These are phyloP conservation scores for Phymorhynchus buccinoides DNA, from an alignment of 1,140 invertebrate species.

Conservation along the genomic window DNA sequence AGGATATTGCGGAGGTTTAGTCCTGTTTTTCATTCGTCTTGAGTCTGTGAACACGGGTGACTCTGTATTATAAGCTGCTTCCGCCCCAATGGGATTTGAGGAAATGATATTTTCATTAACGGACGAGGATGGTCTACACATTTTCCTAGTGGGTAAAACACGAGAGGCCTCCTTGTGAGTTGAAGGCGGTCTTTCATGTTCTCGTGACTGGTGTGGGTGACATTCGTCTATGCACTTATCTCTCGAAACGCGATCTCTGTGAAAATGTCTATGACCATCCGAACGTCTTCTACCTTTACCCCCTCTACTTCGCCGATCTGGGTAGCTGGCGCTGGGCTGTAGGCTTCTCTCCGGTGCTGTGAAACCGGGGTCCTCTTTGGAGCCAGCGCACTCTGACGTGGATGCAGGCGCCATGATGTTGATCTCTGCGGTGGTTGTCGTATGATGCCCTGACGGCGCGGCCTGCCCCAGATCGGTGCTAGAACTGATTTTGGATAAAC, in stretches of 20 bases:
- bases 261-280: not conserved
- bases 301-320: not conserved
- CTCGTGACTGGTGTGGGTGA: not conserved
- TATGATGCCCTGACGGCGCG: conserved; percentile 30
- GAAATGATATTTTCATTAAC: too few relatives aligned
- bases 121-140: conserved; percentile 62
- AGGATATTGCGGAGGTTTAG: not conserved
- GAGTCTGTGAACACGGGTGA: conserved; percentile 49
- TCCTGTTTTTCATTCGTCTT: not conserved
- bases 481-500: conserved; percentile 42
- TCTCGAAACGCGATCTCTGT: not conserved
- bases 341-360: not conserved
- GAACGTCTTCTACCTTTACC: not conserved
- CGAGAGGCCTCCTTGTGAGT: conserved; percentile 60
- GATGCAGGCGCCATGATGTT: not conserved
- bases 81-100: too few relatives aligned
- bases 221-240: not conserved
- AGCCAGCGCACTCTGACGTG: not conserved
- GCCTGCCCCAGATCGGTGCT: conserved; percentile 28
- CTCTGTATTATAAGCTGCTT: conserved; percentile 62
- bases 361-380: too few relatives aligned
- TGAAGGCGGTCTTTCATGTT: conserved; percentile 43
- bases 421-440: conserved; percentile 13
- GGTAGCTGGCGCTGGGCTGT: not conserved
- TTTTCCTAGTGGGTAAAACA: conserved; percentile 49